phyloP scores from a whole-genome alignment of 2,797 vertebrate genomes.

The Momotus momota region DNA sequence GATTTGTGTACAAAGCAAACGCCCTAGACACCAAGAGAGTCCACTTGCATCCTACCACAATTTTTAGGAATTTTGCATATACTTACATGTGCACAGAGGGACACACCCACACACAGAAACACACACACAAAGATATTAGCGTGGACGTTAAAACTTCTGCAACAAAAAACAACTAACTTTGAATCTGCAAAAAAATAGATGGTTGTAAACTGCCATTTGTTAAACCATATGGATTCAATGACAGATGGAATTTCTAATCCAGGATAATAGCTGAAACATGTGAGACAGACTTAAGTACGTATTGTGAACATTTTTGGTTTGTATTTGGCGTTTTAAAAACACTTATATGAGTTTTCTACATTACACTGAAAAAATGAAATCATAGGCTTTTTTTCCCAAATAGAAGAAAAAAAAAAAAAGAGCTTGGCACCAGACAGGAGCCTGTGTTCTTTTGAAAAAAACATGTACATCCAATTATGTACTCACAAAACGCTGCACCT shows the following conservation, averaged over 20 bases:
- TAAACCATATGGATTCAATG: slow-evolving; percentile 81
- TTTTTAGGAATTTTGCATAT: not conserved
- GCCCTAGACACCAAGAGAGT: not conserved
- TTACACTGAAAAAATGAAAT: slow-evolving; percentile 76
- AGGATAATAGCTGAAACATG: slow-evolving; percentile 72
- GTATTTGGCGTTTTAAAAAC: slow-evolving; percentile 53
- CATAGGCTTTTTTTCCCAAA: not conserved
- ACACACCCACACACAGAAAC: not conserved
- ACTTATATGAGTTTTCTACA: slow-evolving; percentile 63
- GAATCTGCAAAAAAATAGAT: slow-evolving; percentile 51
- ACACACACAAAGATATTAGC: slow-evolving; percentile 22
- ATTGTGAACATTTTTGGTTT: slow-evolving; percentile 72
- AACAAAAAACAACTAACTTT: slow-evolving; percentile 57
- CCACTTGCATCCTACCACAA: not conserved
- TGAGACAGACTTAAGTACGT: slow-evolving; percentile 73
- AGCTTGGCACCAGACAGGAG: slow-evolving; percentile 64
- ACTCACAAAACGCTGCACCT: slow-evolving; percentile 86
- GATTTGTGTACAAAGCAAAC: not conserved
- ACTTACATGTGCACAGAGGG: not conserved
- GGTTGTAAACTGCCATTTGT: slow-evolving; percentile 59
- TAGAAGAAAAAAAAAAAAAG: slow-evolving; percentile 28
- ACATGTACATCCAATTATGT: slow-evolving; percentile 77
- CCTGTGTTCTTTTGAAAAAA: slow-evolving; percentile 56
- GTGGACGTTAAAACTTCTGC: slow-evolving; percentile 48
- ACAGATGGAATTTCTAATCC: slow-evolving; percentile 70